Conservation (phyloP, 2,113 vertebrate species). For the Oxyura jamaicensis region DNA sequence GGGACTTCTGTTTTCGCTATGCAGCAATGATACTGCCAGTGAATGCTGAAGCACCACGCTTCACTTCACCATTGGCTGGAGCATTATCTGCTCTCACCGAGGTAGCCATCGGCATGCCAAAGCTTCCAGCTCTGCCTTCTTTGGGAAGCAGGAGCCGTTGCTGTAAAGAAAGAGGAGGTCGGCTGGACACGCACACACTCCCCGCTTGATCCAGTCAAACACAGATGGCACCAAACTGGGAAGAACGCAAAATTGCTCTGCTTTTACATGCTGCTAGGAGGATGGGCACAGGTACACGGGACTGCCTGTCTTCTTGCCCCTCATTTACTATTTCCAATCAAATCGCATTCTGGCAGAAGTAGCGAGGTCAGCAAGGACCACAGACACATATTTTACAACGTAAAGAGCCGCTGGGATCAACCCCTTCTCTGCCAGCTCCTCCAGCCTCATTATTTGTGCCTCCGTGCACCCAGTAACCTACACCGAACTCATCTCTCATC, state of each 20-base stretch:
- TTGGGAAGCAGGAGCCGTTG: background rate
- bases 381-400: fast-evolving
- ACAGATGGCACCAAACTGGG: background rate
- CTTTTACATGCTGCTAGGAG: background rate
- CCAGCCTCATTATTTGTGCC: background rate
- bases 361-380: background rate
- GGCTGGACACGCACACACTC: background rate
- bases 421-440: background rate
- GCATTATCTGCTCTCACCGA: background rate
- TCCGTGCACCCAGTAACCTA: background rate
- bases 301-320: background rate
- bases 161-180: background rate
- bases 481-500: background rate
- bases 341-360: background rate
- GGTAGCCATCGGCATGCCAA: background rate
- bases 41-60: background rate
- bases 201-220: background rate
- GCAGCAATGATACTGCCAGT: background rate
- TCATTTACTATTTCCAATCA: background rate
- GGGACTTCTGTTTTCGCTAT: background rate
- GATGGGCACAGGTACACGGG: fast-evolving
- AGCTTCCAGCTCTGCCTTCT: background rate
- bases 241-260: background rate
- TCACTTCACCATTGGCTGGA: fast-evolving
- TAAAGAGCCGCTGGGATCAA: background rate